Conservation (phyloP, 2,888 invertebrate genomes). For the Apodemia mormo region DNA sequence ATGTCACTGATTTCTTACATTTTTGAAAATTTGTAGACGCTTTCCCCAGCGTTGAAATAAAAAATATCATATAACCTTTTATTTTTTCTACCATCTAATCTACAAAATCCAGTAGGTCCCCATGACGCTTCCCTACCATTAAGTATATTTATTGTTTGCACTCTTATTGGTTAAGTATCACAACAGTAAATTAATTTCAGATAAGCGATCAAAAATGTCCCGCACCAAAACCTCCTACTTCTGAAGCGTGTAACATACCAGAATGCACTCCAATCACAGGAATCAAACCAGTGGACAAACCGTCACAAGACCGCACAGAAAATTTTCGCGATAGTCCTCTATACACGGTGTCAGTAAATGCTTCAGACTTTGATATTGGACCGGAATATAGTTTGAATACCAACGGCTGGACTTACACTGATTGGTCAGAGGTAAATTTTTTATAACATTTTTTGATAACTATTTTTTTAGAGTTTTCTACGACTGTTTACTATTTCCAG, state of each 20-base stretch:
- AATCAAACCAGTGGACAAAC: conserved; percentile 50
- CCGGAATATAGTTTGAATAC: conserved; percentile 67
- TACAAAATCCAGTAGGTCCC: no score
- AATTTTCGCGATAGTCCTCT: conserved; percentile 67
- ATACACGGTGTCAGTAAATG: conserved; percentile 63
- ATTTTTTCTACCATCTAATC: no score
- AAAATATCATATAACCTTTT: no score
- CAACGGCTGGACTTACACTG: conserved; percentile 80
- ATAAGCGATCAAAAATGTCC: conserved; percentile 69
- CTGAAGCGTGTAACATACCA: conserved; percentile 61
- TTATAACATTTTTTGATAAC: background rate
- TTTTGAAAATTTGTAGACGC: no score
- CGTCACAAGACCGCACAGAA: conserved; percentile 53
- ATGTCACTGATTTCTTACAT: no score
- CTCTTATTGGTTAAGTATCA: background rate
- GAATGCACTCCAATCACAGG: conserved; percentile 52
- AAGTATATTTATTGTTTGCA: no score
- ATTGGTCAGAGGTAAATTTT: conserved; percentile 79
- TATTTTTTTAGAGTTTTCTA: no score
- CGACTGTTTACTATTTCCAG: no score
- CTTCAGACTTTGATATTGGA: conserved; percentile 59
- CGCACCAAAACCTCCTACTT: conserved; percentile 55
- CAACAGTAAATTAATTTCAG: conserved; percentile 40
- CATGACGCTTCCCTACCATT: no score
- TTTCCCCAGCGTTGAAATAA: no score